Base-by-base conservation (phyloP, 2,797 vertebrate species). In the Clarias pachynema region DNA sequence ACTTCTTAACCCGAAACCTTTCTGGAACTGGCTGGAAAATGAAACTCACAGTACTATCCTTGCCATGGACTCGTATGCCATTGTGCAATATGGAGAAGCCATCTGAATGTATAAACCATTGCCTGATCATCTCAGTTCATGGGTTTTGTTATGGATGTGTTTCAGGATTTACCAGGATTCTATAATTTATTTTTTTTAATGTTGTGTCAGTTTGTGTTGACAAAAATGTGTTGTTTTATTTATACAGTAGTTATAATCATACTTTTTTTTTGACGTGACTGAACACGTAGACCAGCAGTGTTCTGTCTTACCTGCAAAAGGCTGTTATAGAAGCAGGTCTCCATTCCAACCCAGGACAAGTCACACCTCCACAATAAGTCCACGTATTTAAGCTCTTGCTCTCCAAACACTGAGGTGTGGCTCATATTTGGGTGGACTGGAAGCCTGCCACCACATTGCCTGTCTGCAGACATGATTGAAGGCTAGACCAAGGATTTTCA, bases 71-170 rank as follows among this genome's bases (percentile, higher is more conserved):
- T 72, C 29, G 9, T 70, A 49, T 80, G 62, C 77, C 80, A 81
- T 81, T 69, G 68, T 83, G 79, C 37, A 86, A 72, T 74, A 83
- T 85, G 79, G 37, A 86, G 82, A 81, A 83, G 85, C 79, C 86
- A 63, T 86, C 70, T 82, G 85, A 88, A 88, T 87, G 87, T 87
- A 81, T 40, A 85, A 84, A 66, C 37, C 31, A 34, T 84, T 82
- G 81, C 84, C 77, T 80, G 62, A 69, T 85, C 66, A 78, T 87
- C 9, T 62, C 24, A 49, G 56, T 77, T 68, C 66, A 69, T 78
- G 37, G 18, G 44, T 73, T 78, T 81, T 70, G 20, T 87, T 79
- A 78, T 49, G 29, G 29, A 4, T 20, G 16, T 5, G 56, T 79
- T 72, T 78, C 34, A 86, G 66, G 44, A 34, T 62, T 81, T 53